Evolutionary conservation across 2,113 vertebrate genomes (phyloP), one percentile per base, ranked within the genome.

Genomic region (Hydropotes inermis): DNA sequence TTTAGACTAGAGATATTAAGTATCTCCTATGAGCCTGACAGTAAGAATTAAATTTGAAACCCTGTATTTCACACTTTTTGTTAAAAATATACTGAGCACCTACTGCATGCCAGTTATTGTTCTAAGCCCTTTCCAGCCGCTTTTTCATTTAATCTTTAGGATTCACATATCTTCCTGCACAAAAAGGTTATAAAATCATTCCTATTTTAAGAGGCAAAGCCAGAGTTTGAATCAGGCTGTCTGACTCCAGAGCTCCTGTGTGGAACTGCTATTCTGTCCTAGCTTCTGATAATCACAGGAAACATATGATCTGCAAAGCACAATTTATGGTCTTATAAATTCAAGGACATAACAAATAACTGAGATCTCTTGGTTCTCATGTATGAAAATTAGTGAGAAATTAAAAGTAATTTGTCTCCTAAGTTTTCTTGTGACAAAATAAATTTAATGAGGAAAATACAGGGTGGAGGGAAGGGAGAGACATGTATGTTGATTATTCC

Each of bases 31-130:
- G 70, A 95, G 47, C 54, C 60, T 86, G 28, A 89, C 30, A 76
- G 13, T 86, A 57, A 91, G 67, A 9, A 81, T 89, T 89, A 95
- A 64, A 92, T 86, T 82, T 52, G 11, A 76, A 95, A 97, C 47
- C 23, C 52, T 67, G 0, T 36, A 33, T 92, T 97, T 92, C 84
- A 94, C 47, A 47, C 25, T 92, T 96, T 87, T 76, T 94, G 39
- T 60, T 70, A 50, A 70, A 94, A 92, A 55, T 47, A 23, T 67
- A 14, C 85, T 27, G 13, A 92, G n/a, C 21, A 45, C 7, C 67
- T 93, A 36, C 16, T 70, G 7, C 6, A 23, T 88, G 89, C 28
- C 30, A 82, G 23, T 15, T 21, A 86, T 28, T 86, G 8, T 83
- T 88, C 76, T 90, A 54, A 81, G 33, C 64, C 45, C 21, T 64